Evolutionary conservation across 2,113 vertebrate species (phyloP).

Genomic region (Camarhynchus parvulus): DNA sequence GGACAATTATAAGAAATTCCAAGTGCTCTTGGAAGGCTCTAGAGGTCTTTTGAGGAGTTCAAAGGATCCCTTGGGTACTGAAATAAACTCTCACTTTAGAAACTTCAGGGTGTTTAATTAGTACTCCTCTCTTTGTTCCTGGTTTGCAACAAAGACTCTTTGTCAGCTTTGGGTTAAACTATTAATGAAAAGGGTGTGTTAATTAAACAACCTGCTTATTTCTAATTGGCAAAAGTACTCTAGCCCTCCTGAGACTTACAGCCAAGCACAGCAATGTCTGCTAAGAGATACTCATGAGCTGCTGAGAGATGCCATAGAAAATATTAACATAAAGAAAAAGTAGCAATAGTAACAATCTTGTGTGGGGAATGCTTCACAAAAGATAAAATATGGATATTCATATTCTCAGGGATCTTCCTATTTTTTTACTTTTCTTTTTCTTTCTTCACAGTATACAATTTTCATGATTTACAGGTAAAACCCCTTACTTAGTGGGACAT

Average conservation of each 20-base stretch:
- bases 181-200: conserved; percentile 53
- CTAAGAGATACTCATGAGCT: conserved; percentile 41
- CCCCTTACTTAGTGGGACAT: neutral
- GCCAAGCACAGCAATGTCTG: conserved; percentile 40
- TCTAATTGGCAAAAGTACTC: conserved; percentile 68
- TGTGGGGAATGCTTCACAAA: neutral
- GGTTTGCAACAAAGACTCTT: conserved; percentile 10
- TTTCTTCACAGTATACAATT: neutral
- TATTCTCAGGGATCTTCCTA: neutral
- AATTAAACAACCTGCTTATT: conserved; percentile 68
- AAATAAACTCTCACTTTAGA: conserved; percentile 47
- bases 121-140: conserved; percentile 25
- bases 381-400: neutral
- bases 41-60: neutral
- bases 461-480: neutral
- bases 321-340: conserved; percentile 19
- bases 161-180: conserved; percentile 36
- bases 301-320: conserved; percentile 60
- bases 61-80: neutral
- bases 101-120: conserved; percentile 62
- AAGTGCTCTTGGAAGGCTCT: neutral
- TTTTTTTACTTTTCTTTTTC: neutral
- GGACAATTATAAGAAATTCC: neutral
- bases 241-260: conserved; percentile 50
- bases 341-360: neutral